Evolutionary conservation across 2,797 vertebrate species (phyloP).

Genomic region (Hemitrygon akajei): DNA sequence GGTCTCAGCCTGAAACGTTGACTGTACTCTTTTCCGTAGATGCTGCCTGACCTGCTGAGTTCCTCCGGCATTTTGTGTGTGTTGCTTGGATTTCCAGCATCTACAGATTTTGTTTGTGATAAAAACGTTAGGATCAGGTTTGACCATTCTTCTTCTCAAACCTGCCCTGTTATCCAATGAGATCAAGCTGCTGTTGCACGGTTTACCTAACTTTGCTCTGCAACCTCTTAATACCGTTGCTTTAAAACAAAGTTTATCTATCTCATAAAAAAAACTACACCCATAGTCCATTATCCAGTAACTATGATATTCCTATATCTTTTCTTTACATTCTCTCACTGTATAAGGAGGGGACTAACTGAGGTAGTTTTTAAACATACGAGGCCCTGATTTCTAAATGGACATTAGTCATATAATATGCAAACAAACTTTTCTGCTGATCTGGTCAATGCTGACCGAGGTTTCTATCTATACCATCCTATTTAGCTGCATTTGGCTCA

Average conservation of each 20-base stretch:
- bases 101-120: too few species aligned
- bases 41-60: too few species aligned
- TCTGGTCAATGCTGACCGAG: too few species aligned
- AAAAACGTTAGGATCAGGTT: background rate
- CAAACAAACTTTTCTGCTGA: too few species aligned
- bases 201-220: background rate
- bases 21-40: too few species aligned
- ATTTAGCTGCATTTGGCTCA: too few species aligned
- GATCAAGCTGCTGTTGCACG: background rate
- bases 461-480: too few species aligned
- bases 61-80: too few species aligned
- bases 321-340: background rate
- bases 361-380: background rate
- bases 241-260: background rate
- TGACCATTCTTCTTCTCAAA: background rate
- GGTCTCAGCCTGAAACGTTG: too few species aligned
- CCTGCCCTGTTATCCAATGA: background rate
- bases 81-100: too few species aligned
- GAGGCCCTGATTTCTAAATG: too few species aligned
- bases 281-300: background rate
- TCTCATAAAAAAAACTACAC: background rate
- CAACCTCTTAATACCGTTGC: background rate
- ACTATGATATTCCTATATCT: background rate
- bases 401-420: too few species aligned
- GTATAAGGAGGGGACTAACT: background rate